Conservation (phyloP, 2,113 vertebrate genomes). For the Chionomys nivalis region DNA sequence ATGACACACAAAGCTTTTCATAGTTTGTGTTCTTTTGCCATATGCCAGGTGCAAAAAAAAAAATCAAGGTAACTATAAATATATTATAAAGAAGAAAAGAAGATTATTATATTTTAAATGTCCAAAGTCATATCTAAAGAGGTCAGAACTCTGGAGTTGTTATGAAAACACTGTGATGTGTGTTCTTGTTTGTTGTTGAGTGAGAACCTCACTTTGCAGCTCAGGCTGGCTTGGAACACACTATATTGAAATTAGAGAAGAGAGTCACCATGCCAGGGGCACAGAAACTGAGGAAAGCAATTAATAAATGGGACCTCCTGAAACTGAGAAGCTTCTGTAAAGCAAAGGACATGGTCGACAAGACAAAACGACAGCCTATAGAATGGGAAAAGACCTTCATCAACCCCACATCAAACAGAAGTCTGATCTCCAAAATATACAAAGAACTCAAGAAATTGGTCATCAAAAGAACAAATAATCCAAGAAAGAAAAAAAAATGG, state of each 20-base stretch:
- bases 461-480: no score
- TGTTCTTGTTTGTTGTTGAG: no score
- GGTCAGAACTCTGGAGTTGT: neutral
- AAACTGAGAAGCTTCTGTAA: no score
- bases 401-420: no score
- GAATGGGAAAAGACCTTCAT: no score
- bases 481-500: no score
- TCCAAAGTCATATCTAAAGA: neutral
- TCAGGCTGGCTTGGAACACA: neutral
- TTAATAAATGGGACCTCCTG: no score
- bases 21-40: slow-evolving; percentile 26
- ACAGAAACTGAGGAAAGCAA: no score
- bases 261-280: neutral
- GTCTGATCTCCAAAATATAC: no score
- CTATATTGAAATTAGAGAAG: neutral
- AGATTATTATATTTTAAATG: neutral
- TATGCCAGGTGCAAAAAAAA: neutral
- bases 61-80: neutral
- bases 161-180: neutral
- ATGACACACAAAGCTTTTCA: neutral
- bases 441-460: no score
- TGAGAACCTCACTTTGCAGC: neutral
- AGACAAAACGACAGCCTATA: no score
- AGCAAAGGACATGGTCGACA: no score
- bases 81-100: slow-evolving; percentile 28